Conservation (phyloP, 2,888 invertebrate genomes). For the Julus scandinavius region DNA sequence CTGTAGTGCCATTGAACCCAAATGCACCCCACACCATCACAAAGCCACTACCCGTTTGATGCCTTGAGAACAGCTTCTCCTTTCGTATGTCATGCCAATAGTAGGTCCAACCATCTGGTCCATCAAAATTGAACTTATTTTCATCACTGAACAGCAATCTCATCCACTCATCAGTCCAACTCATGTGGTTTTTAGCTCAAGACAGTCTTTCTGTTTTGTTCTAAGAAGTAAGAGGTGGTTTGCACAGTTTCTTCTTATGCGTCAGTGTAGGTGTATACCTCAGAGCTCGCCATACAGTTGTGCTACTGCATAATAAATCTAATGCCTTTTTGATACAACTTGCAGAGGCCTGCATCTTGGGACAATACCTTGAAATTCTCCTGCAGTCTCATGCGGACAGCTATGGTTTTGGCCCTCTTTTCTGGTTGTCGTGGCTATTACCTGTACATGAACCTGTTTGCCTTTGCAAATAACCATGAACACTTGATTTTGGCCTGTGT, state of each 20-base stretch:
- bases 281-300: constrained; percentile 44
- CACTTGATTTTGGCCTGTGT: no score
- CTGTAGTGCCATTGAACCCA: no score
- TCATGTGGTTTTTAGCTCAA: neutral
- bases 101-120: neutral
- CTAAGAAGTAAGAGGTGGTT: constrained; percentile 1
- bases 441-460: no score
- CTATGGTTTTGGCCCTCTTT: no score
- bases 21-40: no score
- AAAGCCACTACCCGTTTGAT: neutral
- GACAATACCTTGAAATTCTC: constrained; percentile 47
- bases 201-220: constrained; percentile 30
- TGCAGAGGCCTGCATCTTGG: constrained; percentile 43
- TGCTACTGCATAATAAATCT: constrained; percentile 40
- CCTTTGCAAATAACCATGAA: no score
- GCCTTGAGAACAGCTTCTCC: neutral
- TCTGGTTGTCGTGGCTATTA: no score
- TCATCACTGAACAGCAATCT: no score
- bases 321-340: constrained; percentile 48
- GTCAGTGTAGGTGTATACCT: constrained; percentile 23
- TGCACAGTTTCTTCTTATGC: constrained; percentile 47
- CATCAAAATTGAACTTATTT: constrained; percentile 3
- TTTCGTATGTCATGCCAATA: neutral
- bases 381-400: constrained; percentile 10
- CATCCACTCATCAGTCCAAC: no score